Evolutionary conservation across 2,797 vertebrate species (phyloP).

Genomic region (Sarcoramphus papa): DNA sequence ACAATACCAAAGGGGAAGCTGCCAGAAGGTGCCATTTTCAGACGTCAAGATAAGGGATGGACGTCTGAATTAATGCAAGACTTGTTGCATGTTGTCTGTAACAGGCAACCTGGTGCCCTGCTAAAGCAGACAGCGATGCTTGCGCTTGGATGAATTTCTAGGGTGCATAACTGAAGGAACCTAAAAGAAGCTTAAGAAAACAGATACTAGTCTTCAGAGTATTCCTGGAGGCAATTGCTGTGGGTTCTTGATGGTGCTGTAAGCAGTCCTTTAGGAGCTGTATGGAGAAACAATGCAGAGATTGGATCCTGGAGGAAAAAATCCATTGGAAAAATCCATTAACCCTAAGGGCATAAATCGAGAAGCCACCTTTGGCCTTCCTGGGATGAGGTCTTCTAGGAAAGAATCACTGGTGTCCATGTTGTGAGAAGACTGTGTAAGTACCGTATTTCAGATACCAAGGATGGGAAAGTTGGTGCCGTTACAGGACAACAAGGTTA

Average conservation of each 20-base stretch:
- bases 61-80: conserved; percentile 50
- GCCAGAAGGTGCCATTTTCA: conserved; percentile 63
- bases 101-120: conserved; percentile 14
- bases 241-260: not conserved
- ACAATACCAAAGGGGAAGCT: conserved; percentile 54
- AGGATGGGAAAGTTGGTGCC: not conserved
- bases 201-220: not conserved
- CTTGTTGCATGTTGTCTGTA: conserved; percentile 55
- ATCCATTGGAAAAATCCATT: not conserved
- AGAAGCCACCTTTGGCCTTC: not conserved
- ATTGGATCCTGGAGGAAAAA: not conserved
- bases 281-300: not conserved
- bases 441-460: fast-evolving
- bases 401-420: not conserved
- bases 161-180: not conserved
- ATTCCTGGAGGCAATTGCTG: not conserved
- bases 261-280: not conserved
- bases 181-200: not conserved
- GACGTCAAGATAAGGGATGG: conserved; percentile 65
- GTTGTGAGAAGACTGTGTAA: not conserved
- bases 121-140: not conserved
- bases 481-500: not conserved
- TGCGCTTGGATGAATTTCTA: not conserved
- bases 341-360: not conserved
- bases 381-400: not conserved